A percentile compares a stretch with the other conserved stretches of the same genome.
These are phyloP conservation scores for Leptinotarsa tumamoca DNA, from an alignment of 2,888 invertebrate species.

Conservation along the genomic window DNA sequence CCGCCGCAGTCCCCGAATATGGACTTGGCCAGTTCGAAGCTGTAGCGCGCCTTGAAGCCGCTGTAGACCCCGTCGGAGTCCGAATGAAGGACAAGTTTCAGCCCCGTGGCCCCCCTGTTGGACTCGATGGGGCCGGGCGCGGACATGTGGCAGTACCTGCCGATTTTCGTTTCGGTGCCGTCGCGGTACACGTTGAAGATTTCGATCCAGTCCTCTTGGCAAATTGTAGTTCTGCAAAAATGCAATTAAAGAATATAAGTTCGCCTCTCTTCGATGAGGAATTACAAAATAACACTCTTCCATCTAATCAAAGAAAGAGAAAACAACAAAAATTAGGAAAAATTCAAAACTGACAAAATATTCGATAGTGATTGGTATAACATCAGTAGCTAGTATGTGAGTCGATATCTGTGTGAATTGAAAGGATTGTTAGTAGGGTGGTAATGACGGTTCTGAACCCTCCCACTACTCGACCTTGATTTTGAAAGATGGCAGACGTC, in stretches of 20 bases:
- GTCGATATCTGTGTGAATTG: too few relatives aligned
- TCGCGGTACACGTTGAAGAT: slow-evolving; percentile 91
- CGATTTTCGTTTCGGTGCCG: slow-evolving; percentile 85
- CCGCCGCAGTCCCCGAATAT: slow-evolving; percentile 94
- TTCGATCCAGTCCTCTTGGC: slow-evolving; percentile 94
- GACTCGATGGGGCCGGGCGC: slow-evolving; percentile 97
- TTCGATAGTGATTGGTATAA: too few relatives aligned
- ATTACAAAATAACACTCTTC: too few relatives aligned
- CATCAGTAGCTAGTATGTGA: too few relatives aligned
- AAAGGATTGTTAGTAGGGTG: too few relatives aligned
- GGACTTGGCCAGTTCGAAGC: slow-evolving; percentile 88
- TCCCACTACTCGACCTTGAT: too few relatives aligned
- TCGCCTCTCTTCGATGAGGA: too few relatives aligned
- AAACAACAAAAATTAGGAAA: too few relatives aligned
- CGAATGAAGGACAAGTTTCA: slow-evolving; percentile 90
- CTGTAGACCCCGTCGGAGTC: slow-evolving; percentile 89
- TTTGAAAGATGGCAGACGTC: too few relatives aligned
- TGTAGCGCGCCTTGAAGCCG: slow-evolving; percentile 94
- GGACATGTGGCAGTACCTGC: slow-evolving; percentile 90
- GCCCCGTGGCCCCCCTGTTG: slow-evolving; percentile 86
- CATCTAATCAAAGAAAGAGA: too few relatives aligned
- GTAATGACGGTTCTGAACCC: too few relatives aligned
- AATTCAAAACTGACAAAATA: too few relatives aligned
- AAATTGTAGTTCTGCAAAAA: slow-evolving; percentile 74
- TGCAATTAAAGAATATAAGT: not conserved